Conservation (phyloP, 2,888 invertebrate genomes). For the Conops quadrifasciatus region DNA sequence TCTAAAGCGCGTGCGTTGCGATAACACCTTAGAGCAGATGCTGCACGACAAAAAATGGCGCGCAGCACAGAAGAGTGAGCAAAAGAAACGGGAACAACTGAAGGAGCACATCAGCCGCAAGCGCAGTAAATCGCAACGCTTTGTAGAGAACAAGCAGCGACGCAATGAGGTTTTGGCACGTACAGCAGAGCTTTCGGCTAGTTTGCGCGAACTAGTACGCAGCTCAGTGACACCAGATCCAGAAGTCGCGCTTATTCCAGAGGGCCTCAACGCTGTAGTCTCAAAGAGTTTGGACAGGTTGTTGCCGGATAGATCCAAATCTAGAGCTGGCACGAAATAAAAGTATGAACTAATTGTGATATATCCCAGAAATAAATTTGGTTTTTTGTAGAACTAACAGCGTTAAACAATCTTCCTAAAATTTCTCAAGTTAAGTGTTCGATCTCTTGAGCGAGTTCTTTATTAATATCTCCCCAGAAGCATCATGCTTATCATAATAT, state of each 20-base stretch:
- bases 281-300: slow-evolving; percentile 48
- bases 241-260: slow-evolving; percentile 23
- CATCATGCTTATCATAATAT: too few relatives aligned
- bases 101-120: slow-evolving; percentile 58
- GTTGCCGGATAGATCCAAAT: slow-evolving; percentile 45
- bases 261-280: slow-evolving; percentile 40
- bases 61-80: slow-evolving; percentile 56
- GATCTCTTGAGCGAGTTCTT: too few relatives aligned
- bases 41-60: slow-evolving; percentile 63
- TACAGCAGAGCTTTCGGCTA: slow-evolving; percentile 62
- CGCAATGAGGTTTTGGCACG: slow-evolving; percentile 57
- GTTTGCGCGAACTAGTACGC: slow-evolving; percentile 62
- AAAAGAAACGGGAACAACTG: slow-evolving; percentile 54
- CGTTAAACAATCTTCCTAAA: too few relatives aligned
- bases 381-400: too few relatives aligned
- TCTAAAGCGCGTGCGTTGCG: slow-evolving; percentile 58
- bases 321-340: slow-evolving; percentile 34
- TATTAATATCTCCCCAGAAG: too few relatives aligned
- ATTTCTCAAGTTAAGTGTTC: too few relatives aligned
- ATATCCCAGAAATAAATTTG: too few relatives aligned
- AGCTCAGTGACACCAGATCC: slow-evolving; percentile 62
- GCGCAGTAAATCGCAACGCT: slow-evolving; percentile 56
- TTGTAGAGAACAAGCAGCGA: slow-evolving; percentile 56
- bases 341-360: not conserved
- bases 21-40: slow-evolving; percentile 61